Percentiles rank a stretch among this genome's conserved stretches.
Evolutionary conservation across 2,888 invertebrate species (phyloP).

Genomic region (Dolomedes plantarius): DNA sequence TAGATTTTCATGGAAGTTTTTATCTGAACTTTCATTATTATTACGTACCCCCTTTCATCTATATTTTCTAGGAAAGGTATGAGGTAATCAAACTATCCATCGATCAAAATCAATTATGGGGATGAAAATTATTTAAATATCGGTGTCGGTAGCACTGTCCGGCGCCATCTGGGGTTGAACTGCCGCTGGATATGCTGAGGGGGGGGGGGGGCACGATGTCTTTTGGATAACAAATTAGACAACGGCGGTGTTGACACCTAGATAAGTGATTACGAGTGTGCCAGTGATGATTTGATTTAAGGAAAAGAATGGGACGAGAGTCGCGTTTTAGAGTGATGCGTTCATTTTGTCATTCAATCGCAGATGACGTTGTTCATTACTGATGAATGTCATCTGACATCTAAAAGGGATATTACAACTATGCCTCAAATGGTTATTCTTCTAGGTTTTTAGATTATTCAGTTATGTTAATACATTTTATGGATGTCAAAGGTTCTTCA

Average conservation of each 20-base stretch:
- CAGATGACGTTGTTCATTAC: no score
- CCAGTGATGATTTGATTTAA: background rate
- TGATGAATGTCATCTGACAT: no score
- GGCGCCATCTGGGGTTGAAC: background rate
- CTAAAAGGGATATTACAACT: no score
- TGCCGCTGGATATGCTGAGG: no score
- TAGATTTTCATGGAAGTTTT: background rate
- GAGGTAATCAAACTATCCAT: background rate
- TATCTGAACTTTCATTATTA: background rate
- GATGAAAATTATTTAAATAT: constrained; percentile 21
- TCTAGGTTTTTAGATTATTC: no score
- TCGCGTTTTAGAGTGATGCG: no score
- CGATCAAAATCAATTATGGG: constrained; percentile 20
- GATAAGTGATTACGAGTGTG: background rate
- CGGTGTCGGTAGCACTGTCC: background rate
- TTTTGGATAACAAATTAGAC: background rate
- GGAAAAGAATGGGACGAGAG: no score
- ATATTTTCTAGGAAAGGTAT: background rate
- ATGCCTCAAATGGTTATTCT: no score
- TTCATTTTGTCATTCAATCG: no score
- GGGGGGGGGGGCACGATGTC: background rate
- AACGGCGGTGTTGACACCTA: background rate
- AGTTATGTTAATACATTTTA: no score
- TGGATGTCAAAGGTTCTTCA: no score
- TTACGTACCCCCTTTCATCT: background rate